Conservation (phyloP, 2,888 invertebrate species). For the Spodoptera littoralis region DNA sequence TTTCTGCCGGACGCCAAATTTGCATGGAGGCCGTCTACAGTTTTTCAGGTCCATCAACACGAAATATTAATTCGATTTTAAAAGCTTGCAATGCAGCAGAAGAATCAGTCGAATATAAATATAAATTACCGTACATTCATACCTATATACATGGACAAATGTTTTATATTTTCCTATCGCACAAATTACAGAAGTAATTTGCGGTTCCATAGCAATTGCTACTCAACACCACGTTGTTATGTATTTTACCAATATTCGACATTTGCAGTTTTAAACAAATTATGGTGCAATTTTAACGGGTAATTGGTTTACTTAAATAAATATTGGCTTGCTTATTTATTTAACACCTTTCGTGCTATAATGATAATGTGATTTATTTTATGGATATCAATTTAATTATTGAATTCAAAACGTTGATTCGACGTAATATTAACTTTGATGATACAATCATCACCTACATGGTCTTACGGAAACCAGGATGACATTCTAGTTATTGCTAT, state of each 20-base stretch:
- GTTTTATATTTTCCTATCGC: not conserved
- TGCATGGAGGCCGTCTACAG: no score
- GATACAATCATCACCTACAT: no score
- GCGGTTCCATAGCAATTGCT: not conserved
- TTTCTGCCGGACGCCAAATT: no score
- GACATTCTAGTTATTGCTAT: no score
- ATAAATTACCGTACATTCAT: not conserved
- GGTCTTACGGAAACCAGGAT: no score
- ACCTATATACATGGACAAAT: not conserved
- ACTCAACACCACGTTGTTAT: not conserved
- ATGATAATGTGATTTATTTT: no score
- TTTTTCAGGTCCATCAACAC: no score
- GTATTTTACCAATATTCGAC: not conserved
- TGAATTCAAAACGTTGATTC: no score
- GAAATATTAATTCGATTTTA: constrained; percentile 1
- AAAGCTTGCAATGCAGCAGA: not conserved
- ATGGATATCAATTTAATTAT: no score
- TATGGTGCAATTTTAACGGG: not conserved
- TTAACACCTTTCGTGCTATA: no score
- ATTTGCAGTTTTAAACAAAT: not conserved
- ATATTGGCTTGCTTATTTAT: no score
- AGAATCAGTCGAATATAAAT: not conserved
- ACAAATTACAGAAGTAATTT: not conserved
- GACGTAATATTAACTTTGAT: no score
- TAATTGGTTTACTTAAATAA: not conserved